Percentiles rank a stretch among this genome's conserved stretches.
Conservation (phyloP, 2,113 vertebrate species). For the Todiramphus saurophagus region DNA sequence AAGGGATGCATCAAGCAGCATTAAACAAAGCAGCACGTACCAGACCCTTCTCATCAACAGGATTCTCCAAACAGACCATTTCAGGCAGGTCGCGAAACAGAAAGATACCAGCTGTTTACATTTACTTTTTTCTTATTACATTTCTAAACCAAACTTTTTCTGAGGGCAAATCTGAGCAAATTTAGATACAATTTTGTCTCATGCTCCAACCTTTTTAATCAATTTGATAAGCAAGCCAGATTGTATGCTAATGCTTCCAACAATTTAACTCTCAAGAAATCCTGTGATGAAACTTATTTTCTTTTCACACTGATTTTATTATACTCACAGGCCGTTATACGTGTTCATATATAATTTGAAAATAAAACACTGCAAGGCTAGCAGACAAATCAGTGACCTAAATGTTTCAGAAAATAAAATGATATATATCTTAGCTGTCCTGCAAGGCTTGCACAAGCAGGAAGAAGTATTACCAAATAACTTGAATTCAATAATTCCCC, state of each 20-base stretch:
- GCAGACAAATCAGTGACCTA: constrained; percentile 19
- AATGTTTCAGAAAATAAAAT: constrained; percentile 52
- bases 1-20: not conserved
- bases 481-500: constrained; percentile 40
- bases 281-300: not conserved
- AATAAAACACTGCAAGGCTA: constrained; percentile 22
- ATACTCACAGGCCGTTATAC: not conserved
- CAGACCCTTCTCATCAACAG: not conserved
- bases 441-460: constrained; percentile 31
- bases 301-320: constrained; percentile 42
- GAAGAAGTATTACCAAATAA: constrained; percentile 18
- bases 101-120: not conserved
- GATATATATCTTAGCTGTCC: constrained; percentile 15
- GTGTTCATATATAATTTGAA: not conserved
- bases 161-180: not conserved
- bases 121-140: not conserved
- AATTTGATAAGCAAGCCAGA: constrained; percentile 3
- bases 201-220: not conserved
- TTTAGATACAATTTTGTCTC: not conserved
- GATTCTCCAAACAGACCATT: not conserved
- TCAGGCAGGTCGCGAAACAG: not conserved
- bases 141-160: not conserved
- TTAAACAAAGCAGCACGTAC: not conserved
- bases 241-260: not conserved
- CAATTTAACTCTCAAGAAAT: constrained; percentile 22